These are phyloP conservation scores for Mungos mungo DNA, from an alignment of 2,113 vertebrate genomes.

Conservation along the genomic window DNA sequence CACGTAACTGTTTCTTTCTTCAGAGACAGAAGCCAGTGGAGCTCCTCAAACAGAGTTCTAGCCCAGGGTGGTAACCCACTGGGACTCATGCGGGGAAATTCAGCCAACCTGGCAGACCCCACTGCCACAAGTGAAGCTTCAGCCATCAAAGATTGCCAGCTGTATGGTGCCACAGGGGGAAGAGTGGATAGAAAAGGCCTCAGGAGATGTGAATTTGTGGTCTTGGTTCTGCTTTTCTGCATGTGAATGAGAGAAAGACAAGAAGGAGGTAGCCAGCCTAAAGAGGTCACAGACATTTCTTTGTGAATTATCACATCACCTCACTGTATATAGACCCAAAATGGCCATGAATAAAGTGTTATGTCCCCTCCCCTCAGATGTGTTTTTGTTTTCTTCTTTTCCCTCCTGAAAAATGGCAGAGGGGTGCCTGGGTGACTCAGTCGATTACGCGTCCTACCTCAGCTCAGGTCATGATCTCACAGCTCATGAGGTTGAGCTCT, in stretches of 20 bases:
- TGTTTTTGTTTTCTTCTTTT: slow-evolving; percentile 9
- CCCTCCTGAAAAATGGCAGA: neutral
- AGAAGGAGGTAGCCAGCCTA: neutral
- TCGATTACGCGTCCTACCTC: no score
- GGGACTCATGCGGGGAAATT: neutral
- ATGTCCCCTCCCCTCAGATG: neutral
- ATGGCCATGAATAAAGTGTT: neutral
- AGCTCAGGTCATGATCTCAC: no score
- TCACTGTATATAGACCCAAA: neutral
- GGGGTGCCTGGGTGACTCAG: no score
- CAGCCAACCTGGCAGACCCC: neutral
- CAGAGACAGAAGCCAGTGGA: neutral
- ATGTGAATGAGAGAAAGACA: neutral
- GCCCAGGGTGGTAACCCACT: neutral
- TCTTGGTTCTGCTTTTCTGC: neutral
- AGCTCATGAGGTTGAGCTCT: no score
- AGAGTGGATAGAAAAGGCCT: neutral
- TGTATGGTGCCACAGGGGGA: neutral
- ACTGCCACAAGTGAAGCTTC: neutral
- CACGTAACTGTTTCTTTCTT: neutral
- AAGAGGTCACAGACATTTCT: neutral
- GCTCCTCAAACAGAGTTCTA: neutral
- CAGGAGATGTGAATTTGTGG: neutral
- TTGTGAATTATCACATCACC: neutral
- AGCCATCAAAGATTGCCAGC: neutral